Conservation (phyloP, 2,888 invertebrate genomes). For the Actias luna region DNA sequence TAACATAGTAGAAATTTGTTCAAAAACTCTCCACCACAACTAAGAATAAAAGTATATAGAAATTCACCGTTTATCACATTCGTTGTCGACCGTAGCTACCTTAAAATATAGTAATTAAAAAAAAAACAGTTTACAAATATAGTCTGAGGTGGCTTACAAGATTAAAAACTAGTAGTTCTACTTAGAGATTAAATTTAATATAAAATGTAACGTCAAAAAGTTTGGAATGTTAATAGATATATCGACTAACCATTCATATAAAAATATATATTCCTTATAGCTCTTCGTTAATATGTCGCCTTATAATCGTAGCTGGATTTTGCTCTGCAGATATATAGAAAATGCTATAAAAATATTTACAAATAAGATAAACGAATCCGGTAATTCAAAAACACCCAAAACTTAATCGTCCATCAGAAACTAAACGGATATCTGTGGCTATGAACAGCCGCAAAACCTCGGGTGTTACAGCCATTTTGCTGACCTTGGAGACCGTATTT, state of each 20-base stretch:
- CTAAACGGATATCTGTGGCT: no score
- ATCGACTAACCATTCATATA: not conserved
- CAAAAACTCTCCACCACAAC: not conserved
- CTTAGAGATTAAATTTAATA: not conserved
- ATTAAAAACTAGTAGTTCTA: not conserved
- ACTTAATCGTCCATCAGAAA: no score
- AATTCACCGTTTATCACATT: slow-evolving; percentile 10
- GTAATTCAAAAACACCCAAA: no score
- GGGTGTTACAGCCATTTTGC: no score
- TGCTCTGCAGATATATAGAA: not conserved
- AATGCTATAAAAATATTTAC: not conserved
- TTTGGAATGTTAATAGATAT: not conserved
- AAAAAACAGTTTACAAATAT: not conserved
- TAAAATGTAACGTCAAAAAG: not conserved
- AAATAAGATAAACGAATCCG: not conserved
- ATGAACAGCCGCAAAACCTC: no score
- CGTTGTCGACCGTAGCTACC: slow-evolving; percentile 4
- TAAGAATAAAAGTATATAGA: not conserved
- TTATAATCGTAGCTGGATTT: not conserved
- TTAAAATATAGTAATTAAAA: not conserved
- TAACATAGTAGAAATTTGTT: not conserved
- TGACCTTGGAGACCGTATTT: no score
- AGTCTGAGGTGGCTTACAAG: not conserved
- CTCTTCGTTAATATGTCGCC: not conserved
- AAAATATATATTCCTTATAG: not conserved